Evolutionary conservation across 2,888 invertebrate species (phyloP), one percentile per base, ranked within the genome.

Genomic region (Archips xylosteana): DNA sequence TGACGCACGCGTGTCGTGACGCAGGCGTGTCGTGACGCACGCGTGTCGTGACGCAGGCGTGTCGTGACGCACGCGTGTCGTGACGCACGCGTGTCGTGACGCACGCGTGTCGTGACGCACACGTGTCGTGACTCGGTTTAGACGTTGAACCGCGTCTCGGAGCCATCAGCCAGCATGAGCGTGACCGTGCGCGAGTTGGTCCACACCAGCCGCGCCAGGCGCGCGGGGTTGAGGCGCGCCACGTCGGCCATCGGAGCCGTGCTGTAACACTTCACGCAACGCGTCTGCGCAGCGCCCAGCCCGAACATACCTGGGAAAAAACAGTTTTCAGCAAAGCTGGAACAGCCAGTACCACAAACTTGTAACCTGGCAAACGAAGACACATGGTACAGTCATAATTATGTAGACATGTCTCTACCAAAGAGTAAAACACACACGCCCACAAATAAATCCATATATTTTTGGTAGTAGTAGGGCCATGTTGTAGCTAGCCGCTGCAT

Each of bases 281-380:
- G 97, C 0, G 99, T 99, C 92, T 99, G 99, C 5, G 98, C 98
- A 79, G 99, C 98, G 15, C 99, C 99, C 83, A 99, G 95, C 0
- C 99, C 99, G 94, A 99, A 99, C 96, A 99, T 97, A 69, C 98
- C 98, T 96, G 85, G 0, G 72, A 51, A 64, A 12, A 45, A 23
- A 23, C 23, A 23, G 23, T 23, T 23, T 1, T 23, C 23, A 23
- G 23, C 23, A 23, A 23, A 23, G 23, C 23, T 23, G 23, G 23
- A 23, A 23, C 23, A 23, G 23, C 23, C 23, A 1, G 23, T 23
- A 23, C 23, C 23, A 1, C 23, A 23, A 23, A 23, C 23, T 23
- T 23, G 1, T 23, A 23, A 1, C 23, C 23, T 23, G 23, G 23
- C 23, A 23, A 23, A 23, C 23, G 23, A 23, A 23, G 23, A 23